These are phyloP conservation scores for Mechanitis messenoides DNA, from an alignment of 2,888 invertebrate genomes.

Conservation along the genomic window DNA sequence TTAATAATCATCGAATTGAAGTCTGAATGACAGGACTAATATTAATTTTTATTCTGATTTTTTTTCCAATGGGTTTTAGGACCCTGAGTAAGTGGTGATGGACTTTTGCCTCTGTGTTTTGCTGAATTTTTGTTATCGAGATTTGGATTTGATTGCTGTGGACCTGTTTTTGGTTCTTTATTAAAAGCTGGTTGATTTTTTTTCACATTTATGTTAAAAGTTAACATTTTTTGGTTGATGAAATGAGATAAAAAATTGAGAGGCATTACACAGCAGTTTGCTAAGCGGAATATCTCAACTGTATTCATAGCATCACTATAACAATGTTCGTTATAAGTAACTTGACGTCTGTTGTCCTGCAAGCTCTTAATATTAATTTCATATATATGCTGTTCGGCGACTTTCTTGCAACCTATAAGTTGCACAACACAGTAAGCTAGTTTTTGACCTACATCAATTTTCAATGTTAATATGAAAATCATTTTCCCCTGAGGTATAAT, in stretches of 20 bases:
- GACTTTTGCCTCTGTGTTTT: constrained; percentile 36
- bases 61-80: constrained; percentile 33
- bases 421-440: constrained; percentile 62
- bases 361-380: constrained; percentile 59
- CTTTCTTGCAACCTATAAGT: constrained; percentile 55
- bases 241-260: constrained; percentile 49
- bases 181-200: constrained; percentile 35
- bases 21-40: too few relatives aligned
- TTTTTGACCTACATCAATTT: constrained; percentile 47
- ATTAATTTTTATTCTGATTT: background rate
- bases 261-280: constrained; percentile 58
- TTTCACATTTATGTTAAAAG: constrained; percentile 55
- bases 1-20: background rate
- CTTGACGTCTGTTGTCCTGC: constrained; percentile 50
- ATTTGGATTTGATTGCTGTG: constrained; percentile 9
- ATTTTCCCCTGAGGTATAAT: constrained; percentile 50
- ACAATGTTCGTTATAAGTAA: constrained; percentile 57
- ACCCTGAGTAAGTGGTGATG: constrained; percentile 23
- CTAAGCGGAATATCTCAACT: constrained; percentile 55
- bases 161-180: constrained; percentile 26
- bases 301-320: constrained; percentile 56
- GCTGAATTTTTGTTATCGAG: constrained; percentile 34
- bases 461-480: constrained; percentile 55
- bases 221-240: constrained; percentile 48
- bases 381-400: constrained; percentile 55